These are phyloP conservation scores for Bovichtus variegatus DNA, from an alignment of 2,797 vertebrate species.

Conservation along the genomic window DNA sequence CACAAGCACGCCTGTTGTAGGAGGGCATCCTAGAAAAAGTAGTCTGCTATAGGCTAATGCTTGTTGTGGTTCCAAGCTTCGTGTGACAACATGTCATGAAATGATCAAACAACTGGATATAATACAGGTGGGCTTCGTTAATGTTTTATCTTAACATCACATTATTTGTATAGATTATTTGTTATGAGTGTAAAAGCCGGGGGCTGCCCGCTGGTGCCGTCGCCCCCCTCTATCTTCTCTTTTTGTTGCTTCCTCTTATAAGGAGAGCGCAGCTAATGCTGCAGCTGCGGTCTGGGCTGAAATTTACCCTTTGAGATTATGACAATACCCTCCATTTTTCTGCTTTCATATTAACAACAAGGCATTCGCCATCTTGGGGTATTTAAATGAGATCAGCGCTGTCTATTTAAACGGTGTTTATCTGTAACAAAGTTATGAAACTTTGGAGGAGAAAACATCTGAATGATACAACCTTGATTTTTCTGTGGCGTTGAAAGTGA, in stretches of 20 bases:
- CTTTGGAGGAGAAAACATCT: conserved; percentile 10
- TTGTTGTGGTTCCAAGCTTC: conserved; percentile 12
- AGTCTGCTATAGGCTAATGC: background rate
- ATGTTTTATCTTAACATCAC: background rate
- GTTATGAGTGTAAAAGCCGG: conserved; percentile 11
- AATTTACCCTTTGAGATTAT: conserved; percentile 93
- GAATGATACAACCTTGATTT: conserved; percentile 5
- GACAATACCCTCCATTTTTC: conserved; percentile 95
- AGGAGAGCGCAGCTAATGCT: conserved; percentile 66
- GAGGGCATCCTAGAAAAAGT: conserved; percentile 7
- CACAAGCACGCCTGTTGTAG: background rate
- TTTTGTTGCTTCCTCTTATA: conserved; percentile 80
- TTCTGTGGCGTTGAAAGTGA: background rate
- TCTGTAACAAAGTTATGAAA: conserved; percentile 27
- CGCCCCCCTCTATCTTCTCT: conserved; percentile 63
- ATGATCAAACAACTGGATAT: background rate
- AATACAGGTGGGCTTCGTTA: conserved; percentile 18
- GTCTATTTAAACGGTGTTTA: conserved; percentile 7
- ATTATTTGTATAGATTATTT: background rate
- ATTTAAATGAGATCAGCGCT: conserved; percentile 81
- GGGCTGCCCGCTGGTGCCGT: conserved; percentile 16
- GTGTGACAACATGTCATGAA: conserved; percentile 6
- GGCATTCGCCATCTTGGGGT: conserved; percentile 93
- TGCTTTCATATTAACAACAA: conserved; percentile 90
- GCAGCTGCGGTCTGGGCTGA: conserved; percentile 87